These are phyloP conservation scores for Oncorhynchus gorbuscha DNA, from an alignment of 2,113 vertebrate species.

Conservation along the genomic window DNA sequence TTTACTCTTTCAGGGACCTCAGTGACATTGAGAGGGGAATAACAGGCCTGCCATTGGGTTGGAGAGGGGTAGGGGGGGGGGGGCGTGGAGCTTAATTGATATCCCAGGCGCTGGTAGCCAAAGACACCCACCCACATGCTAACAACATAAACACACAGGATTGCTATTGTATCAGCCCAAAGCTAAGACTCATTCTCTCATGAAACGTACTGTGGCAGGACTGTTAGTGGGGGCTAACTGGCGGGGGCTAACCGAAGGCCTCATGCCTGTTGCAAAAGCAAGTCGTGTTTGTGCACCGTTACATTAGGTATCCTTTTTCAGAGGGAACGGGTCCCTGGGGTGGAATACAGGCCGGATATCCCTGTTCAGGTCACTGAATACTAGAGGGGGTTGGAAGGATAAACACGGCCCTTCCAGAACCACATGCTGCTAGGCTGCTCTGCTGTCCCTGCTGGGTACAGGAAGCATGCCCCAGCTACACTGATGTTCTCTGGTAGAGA, in stretches of 20 bases:
- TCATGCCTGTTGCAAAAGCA: conserved; percentile 96
- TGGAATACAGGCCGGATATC: conserved; percentile 96
- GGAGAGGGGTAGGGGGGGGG: conserved; percentile 43
- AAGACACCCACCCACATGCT: conserved; percentile 90
- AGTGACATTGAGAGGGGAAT: conserved; percentile 80
- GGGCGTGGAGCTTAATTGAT: conserved; percentile 89
- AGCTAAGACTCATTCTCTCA: conserved; percentile 79
- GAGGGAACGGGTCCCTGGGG: conserved; percentile 92
- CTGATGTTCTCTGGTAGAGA: conserved; percentile 61
- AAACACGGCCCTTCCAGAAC: conserved; percentile 84
- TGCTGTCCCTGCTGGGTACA: conserved; percentile 78
- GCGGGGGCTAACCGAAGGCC: conserved; percentile 61
- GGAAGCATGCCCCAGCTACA: conserved; percentile 77
- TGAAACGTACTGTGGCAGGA: conserved; percentile 70
- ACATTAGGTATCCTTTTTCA: conserved; percentile 99
- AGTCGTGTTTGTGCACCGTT: conserved; percentile 91
- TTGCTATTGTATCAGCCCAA: conserved; percentile 92
- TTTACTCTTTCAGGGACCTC: conserved; percentile 75
- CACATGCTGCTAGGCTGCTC: conserved; percentile 85
- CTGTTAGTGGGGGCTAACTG: conserved; percentile 4
- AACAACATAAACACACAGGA: conserved; percentile 90
- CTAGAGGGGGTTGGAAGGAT: conserved; percentile 81
- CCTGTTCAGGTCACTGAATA: conserved; percentile 90
- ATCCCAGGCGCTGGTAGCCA: conserved; percentile 91
- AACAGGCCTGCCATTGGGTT: conserved; percentile 49